Base-by-base conservation (phyloP, 2,113 vertebrate genomes). In the Arenaria interpres region DNA sequence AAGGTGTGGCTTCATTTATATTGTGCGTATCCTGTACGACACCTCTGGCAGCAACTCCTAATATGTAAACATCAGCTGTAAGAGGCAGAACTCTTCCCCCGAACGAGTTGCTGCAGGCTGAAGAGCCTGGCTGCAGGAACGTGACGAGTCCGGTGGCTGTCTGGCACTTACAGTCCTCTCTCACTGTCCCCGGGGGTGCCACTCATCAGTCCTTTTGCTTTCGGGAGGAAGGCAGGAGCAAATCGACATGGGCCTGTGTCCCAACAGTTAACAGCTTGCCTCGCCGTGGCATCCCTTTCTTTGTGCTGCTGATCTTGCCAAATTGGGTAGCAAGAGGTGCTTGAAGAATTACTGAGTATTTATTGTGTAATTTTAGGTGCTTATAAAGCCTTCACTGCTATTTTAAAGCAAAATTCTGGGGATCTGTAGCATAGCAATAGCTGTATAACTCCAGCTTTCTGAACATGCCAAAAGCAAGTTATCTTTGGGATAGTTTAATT, bases 351-450 rank as follows among this genome's bases (percentile, higher is more conserved):
- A 87, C 28, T 80, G 73, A 85, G 32, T 86, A 73, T 95, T 92
- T 93, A 85, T 93, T 87, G 89, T 94, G 50, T 90, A 43, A 71
- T 78, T 84, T 90, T 92, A 95, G 84, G 96, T 92, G 94, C 96
- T 79, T 95, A 79, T 27, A 68, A 81, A 85, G 85, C 74, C 86
- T 94, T 89, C 80, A 89, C 86, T 93, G 88, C 80, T 95, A 75
- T 50, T 92, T 68, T 85, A 87, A 95, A 96, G 59, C 77, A 93
- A 95, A 91, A 82, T 69, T 86, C 2, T 93, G 91, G 89, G 94
- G 97, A 93, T 96, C 66, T 79, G 66, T 92, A 92, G 88, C 54
- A 80, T 89, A 97, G 94, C 92, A 95, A 95, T 95, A 97, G 94
- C 74, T 89, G 57, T 90, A 12, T 87, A 90, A 90, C n/a, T 95